Evolutionary conservation across 1,140 invertebrate genomes (phyloP), one percentile per base, ranked within the genome.

Genomic region (Contarinia nasturtii): DNA sequence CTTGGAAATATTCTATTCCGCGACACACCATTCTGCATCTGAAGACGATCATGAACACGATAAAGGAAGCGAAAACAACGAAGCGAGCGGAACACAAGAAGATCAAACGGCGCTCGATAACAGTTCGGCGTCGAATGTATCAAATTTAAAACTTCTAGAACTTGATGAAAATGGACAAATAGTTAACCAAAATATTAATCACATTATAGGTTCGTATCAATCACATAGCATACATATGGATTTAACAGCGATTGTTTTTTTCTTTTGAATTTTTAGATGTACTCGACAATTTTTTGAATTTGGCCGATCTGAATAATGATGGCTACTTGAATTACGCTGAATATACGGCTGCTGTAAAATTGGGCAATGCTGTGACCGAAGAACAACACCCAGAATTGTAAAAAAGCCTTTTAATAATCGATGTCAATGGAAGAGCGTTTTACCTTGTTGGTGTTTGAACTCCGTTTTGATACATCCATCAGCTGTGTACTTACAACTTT

Each of bases 281-380:
- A 21, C 80, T 88, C 49, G 85, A 88, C 53, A 71, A 74, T 57
- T 79, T 86, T 19, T 55, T 89, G 11, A 62, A 65, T 49, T 79
- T 82, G 57, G 82, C 86, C 56, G 85, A 89, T 56, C 55, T 73
- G 5, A 74, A 88, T 58, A 71, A 78, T 42, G 83, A 89, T 58
- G 85, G 85, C 1, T 82, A 76, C 54, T 58, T 89, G 33, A 80
- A 73, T 48, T 88, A 86, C 55, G 60, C 72, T 1, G 85, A 89
- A 64, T 87, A 80, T 56, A 72, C 76, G 1, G 59, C 59, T 44
- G 61, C 61, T 15, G 55, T 64, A 0, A 54, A 56, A 7, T 54
- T 54, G 2, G 52, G 58, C 52, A 56, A 56, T 49, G 57, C 27
- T 5, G 10, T 27, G 27, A 27, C 27, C 10, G 27, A 27, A 27